Percentiles rank a stretch among this genome's conserved stretches.
Conservation (phyloP, 2,888 invertebrate species). For the Acanthosoma haemorrhoidale region DNA sequence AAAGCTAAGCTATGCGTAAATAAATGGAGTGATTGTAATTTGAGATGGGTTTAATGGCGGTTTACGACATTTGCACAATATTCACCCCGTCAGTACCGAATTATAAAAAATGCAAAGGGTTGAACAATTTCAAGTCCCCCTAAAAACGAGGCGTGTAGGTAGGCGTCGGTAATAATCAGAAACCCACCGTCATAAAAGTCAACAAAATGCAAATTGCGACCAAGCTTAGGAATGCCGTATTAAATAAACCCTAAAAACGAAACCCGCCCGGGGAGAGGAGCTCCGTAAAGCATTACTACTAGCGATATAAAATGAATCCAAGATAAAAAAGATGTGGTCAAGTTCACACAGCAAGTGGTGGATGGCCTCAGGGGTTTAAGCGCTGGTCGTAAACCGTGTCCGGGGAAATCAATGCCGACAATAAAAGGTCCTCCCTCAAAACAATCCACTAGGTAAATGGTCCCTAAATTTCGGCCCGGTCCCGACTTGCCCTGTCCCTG, state of each 20-base stretch:
- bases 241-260: no score
- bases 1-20: no score
- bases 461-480: background rate
- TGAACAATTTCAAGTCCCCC: no score
- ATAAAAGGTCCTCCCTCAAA: background rate
- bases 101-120: no score
- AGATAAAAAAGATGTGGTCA: background rate
- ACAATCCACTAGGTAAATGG: background rate
- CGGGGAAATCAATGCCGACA: conserved; percentile 5
- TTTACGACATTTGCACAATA: no score
- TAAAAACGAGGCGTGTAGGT: background rate
- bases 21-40: no score
- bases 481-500: no score
- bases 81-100: no score
- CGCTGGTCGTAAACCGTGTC: background rate
- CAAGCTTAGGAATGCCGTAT: no score
- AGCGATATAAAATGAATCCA: background rate
- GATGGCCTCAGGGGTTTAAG: background rate
- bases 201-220: background rate
- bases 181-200: background rate
- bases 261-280: background rate
- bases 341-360: background rate
- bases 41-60: no score
- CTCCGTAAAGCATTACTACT: background rate
- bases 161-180: background rate